Conservation (phyloP, 2,797 vertebrate genomes). For the Artibeus jamaicensis region DNA sequence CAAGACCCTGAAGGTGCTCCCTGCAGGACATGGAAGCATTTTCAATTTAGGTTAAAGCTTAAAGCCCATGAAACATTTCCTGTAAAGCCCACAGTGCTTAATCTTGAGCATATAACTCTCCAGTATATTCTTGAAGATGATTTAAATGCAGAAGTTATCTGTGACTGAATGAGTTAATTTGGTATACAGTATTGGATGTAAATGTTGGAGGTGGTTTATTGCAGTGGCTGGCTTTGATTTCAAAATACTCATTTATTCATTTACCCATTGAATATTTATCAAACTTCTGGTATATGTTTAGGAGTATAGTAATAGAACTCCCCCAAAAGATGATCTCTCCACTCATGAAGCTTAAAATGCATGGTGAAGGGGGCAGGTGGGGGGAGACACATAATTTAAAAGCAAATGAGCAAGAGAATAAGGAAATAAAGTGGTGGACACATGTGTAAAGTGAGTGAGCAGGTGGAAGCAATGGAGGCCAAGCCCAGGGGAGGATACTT, state of each 20-base stretch:
- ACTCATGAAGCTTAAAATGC: neutral
- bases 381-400: neutral
- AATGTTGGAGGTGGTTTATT: neutral
- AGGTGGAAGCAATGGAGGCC: neutral
- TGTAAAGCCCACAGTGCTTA: neutral
- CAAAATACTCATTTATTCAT: neutral
- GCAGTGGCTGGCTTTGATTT: neutral
- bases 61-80: neutral
- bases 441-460: neutral
- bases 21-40: too few species aligned
- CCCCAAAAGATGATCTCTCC: neutral
- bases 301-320: neutral
- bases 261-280: neutral
- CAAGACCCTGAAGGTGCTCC: neutral
- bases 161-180: neutral
- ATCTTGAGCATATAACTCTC: neutral
- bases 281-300: neutral
- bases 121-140: neutral
- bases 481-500: neutral
- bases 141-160: neutral
- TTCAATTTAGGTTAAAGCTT: neutral
- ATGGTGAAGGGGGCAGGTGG: neutral
- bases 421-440: neutral
- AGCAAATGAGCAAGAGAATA: neutral
- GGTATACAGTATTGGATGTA: neutral